Percentiles rank a stretch among this genome's conserved stretches.
Evolutionary conservation across 2,797 vertebrate species (phyloP).

Genomic region (Platalea minor): DNA sequence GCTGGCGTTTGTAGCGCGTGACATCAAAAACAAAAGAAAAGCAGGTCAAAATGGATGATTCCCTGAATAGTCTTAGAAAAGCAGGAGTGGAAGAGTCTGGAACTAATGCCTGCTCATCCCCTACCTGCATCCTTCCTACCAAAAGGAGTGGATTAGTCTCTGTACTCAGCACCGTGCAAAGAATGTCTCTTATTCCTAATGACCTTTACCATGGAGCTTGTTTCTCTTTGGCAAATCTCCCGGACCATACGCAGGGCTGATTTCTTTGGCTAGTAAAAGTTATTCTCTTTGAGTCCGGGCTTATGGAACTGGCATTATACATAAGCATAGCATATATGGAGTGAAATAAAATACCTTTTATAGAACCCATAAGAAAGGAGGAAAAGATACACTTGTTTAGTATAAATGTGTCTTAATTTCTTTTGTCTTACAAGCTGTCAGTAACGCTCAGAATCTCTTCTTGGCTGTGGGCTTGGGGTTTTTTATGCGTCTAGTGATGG

Average conservation of each 20-base stretch:
- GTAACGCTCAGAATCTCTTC: neutral
- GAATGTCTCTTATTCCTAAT: neutral
- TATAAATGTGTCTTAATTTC: neutral
- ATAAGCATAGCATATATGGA: neutral
- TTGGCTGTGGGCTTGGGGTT: neutral
- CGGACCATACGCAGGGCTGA: neutral
- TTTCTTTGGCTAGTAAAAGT: neutral
- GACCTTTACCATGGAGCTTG: constrained; percentile 18
- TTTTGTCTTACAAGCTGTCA: neutral
- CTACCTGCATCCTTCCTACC: neutral
- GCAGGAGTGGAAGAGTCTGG: neutral
- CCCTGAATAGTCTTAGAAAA: neutral
- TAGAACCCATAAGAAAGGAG: neutral
- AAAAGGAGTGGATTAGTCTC: neutral
- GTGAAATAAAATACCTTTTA: neutral
- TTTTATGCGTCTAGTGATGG: neutral
- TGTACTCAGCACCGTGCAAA: neutral
- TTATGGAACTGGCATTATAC: neutral
- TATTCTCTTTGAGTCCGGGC: neutral
- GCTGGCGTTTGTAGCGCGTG: neutral
- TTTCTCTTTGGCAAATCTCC: constrained; percentile 22
- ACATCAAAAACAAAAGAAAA: constrained; percentile 40
- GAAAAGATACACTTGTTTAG: neutral
- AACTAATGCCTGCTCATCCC: neutral
- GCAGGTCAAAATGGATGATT: constrained; percentile 23